Base-by-base conservation (phyloP, 2,888 invertebrate species). In the Adelognathus sp. region DNA sequence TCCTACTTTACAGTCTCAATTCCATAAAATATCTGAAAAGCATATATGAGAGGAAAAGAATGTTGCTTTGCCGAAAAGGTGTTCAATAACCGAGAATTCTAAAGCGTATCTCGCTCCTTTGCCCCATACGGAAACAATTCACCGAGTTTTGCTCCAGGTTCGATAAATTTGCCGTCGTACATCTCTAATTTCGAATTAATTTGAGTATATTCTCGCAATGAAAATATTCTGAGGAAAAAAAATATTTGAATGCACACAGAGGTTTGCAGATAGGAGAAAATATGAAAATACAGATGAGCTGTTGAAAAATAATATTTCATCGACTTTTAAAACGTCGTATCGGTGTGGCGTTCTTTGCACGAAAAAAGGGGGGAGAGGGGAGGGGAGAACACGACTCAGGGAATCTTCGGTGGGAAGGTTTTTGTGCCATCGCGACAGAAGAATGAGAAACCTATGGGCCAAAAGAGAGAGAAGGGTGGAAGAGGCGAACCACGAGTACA, bases 1-100 rank as follows among this genome's bases (percentile, higher is more conserved):
- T 60, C 78, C 58, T 46, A 61, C 76, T 60, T 80, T 82, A 79
- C 67, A 41, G 79, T 72, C 56, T 78, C 76, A 33, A 74, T 76
- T 71, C 33, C 24, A 61, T 14, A 76, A 46, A 63, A 50, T 54
- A 14, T 31, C 6, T 39, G 9, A 16, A 46, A n/a, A n/a, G n/a
- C n/a, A n/a, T n/a, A n/a, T n/a, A 21, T 46, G 14, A 56, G 33
- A 39, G 21, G 69, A 29, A 50, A 44, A 58, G 24, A 64, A 18
- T 18, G 16, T 21, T 24, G 16, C 33, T 24, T 5, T 21, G 24
- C 39, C 9, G 16, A 61, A 54, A 31, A 39, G n/a, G n/a, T n/a
- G n/a, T n/a, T n/a, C n/a, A n/a, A n/a, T n/a, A n/a, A 36, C 21
- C 18, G 58, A 54, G 63, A 56, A 41, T 11, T 31, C 50, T 6